Conservation (phyloP, 2,888 invertebrate genomes). For the Ferdinandea cuprea region DNA sequence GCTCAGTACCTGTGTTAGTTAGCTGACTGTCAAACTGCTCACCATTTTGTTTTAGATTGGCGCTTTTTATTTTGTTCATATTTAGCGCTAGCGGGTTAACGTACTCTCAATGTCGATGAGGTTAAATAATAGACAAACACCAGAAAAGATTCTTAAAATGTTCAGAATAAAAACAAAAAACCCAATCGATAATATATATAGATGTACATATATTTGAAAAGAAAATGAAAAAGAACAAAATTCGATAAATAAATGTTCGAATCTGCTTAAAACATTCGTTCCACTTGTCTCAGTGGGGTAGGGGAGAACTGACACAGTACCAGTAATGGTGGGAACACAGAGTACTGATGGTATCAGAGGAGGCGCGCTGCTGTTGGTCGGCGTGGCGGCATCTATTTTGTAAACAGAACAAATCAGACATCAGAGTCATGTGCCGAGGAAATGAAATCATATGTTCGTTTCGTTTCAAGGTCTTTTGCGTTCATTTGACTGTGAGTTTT, state of each 20-base stretch:
- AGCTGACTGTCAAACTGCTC: neutral
- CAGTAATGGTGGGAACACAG: neutral
- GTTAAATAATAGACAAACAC: conserved; percentile 54
- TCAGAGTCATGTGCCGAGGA: conserved; percentile 62
- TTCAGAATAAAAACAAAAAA: conserved; percentile 27
- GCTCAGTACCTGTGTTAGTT: conserved; percentile 27
- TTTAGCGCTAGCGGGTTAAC: conserved; percentile 56
- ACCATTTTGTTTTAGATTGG: conserved; percentile 21
- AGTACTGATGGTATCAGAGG: conserved; percentile 1
- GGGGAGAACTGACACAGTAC: neutral
- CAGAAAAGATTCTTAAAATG: conserved; percentile 37
- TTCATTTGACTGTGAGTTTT: conserved; percentile 45
- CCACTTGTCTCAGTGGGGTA: neutral
- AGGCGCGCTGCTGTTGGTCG: conserved; percentile 15
- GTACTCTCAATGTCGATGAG: conserved; percentile 68
- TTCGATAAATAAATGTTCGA: conserved; percentile 26
- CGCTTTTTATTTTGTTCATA: conserved; percentile 1
- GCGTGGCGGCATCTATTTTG: conserved; percentile 44
- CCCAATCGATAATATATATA: conserved; percentile 41
- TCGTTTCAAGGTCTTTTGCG: conserved; percentile 62
- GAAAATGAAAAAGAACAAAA: conserved; percentile 11
- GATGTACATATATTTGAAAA: too few species aligned
- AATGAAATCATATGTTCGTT: conserved; percentile 69
- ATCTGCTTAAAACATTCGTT: neutral
- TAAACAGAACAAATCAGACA: conserved; percentile 51